Conservation (phyloP, 1,140 invertebrate genomes). For the Galendromus occidentalis region DNA sequence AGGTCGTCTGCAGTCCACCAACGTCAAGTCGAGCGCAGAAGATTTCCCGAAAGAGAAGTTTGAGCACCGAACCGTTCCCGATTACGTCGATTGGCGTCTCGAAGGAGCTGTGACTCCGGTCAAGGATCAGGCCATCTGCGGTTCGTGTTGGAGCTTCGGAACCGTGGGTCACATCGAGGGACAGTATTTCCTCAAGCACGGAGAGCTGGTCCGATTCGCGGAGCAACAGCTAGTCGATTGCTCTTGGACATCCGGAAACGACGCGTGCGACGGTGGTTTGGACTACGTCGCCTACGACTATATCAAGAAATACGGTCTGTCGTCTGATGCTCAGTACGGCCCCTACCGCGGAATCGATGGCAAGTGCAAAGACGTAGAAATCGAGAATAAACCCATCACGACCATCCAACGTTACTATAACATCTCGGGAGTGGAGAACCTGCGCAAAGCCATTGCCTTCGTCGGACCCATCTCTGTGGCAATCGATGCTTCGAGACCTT, state of each 20-base stretch:
- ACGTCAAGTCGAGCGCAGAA: slow-evolving; percentile 45
- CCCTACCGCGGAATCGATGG: slow-evolving; percentile 73
- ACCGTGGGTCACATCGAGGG: slow-evolving; percentile 82
- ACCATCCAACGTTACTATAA: slow-evolving; percentile 54
- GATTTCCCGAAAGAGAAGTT: slow-evolving; percentile 40
- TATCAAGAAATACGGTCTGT: slow-evolving; percentile 63
- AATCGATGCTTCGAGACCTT: slow-evolving; percentile 66
- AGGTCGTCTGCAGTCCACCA: slow-evolving; percentile 43
- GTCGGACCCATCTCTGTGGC: slow-evolving; percentile 77
- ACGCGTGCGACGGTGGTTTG: slow-evolving; percentile 89
- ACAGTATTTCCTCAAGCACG: slow-evolving; percentile 53
- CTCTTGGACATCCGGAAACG: slow-evolving; percentile 86
- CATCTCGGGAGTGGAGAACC: slow-evolving; percentile 47
- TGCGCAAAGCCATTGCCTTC: slow-evolving; percentile 64
- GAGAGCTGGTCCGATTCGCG: slow-evolving; percentile 47
- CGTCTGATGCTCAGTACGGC: slow-evolving; percentile 71
- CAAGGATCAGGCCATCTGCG: slow-evolving; percentile 52
- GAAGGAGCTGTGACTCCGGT: slow-evolving; percentile 69
- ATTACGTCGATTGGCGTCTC: slow-evolving; percentile 66
- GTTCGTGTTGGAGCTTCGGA: slow-evolving; percentile 90
- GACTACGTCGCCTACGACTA: slow-evolving; percentile 68
- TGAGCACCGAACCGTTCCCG: slow-evolving; percentile 35
- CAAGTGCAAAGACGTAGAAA: slow-evolving; percentile 60
- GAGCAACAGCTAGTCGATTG: slow-evolving; percentile 69
- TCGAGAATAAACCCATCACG: slow-evolving; percentile 49